Evolutionary conservation across 1,140 invertebrate genomes (phyloP), one percentile per base, ranked within the genome.

Genomic region (Trigoniulus corallinus): DNA sequence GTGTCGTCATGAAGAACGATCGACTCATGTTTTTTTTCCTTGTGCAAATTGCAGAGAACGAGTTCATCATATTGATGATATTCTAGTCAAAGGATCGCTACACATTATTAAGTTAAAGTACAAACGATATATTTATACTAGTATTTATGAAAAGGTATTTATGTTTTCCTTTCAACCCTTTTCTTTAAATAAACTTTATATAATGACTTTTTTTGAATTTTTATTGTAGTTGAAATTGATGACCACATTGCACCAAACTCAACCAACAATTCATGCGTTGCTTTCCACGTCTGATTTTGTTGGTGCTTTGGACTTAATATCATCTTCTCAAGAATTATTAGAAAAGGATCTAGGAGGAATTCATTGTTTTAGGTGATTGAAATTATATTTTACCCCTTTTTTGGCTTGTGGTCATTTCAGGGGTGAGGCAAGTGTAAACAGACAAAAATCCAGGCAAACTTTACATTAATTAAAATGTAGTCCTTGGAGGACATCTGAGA

Each of bases 241-340:
- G 82, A 77, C 84, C 24, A 94, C 88, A 1, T 88, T 98, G 3
- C 81, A 96, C 65, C 92, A 98, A 72, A 97, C 94, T 43, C 95
- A 98, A 67, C 86, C 89, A 2, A 97, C 89, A 62, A 86, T 99
- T 60, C 93, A 98, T 64, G 72, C 92, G 40, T 70, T 98, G 12
- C 71, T 99, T 18, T 91, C 91, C 48, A 92, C 88, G 4, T 89
- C 88, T 54, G 94, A 99, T 68, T 98, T 94, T 74, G 91, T 95
- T 27, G 92, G 89, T 25, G 94, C 95, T 1, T 70, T 98, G 39
- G 95, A 98, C 71, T 76, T 98, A 42, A 98, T 99, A 56, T 78
- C 85, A 50, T 93, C 89, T 1, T 95, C 94, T 1, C 91, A 97
- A 72, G 92, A 96, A 69, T 84, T 98, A 53, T 70, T 98, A 13